Evolutionary conservation across 2,888 invertebrate species (phyloP), one percentile per base, ranked within the genome.

Genomic region (Cyrtodaria siliqua): DNA sequence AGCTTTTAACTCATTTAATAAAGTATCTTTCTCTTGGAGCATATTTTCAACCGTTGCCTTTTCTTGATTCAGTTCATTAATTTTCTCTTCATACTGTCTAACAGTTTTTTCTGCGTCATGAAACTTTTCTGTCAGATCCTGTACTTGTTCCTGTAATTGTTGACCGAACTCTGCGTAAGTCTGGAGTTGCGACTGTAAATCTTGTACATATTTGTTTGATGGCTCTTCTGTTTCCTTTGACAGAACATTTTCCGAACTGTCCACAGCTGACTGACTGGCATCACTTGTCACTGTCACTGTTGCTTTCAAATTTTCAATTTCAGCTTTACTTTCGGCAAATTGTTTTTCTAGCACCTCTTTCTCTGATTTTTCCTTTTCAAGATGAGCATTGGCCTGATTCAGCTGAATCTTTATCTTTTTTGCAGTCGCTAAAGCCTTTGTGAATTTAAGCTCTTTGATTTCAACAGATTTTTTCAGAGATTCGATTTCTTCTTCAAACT

Each of bases 391-490:
- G 6, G 85, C 69, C 64, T 89, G 81, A 52, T 82, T 75, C 16
- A 88, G 64, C 70, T 90, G 90, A 29, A 84, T 79, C 52, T 90
- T 90, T 8, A 90, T 72, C 72, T 90, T 90, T 72, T 90, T 90
- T 16, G 87, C 89, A 27, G 89, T 90, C 24, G 89, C 90, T 33
- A 90, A 57, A 20, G 89, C 89, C 68, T 89, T 90, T 50, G 86
- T 87, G 60, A 87, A 85, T 26, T 85, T 86, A 16, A 86, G 56
- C 68, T 88, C 90, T 68, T 87, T 90, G 20, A 87, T 85, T 50
- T 76, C 61, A 12, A 85, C 63, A 1, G 61, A 53, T 55, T 86
- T 82, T 52, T 83, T 80, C 42, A 83, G 66, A 8, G 62, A 50
- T 38, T 71, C 66, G 12, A 86, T 53, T 44, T 76, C 77, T 27